These are phyloP conservation scores for Propithecus deckenii DNA, from an alignment of 2,797 vertebrate genomes.

Conservation along the genomic window DNA sequence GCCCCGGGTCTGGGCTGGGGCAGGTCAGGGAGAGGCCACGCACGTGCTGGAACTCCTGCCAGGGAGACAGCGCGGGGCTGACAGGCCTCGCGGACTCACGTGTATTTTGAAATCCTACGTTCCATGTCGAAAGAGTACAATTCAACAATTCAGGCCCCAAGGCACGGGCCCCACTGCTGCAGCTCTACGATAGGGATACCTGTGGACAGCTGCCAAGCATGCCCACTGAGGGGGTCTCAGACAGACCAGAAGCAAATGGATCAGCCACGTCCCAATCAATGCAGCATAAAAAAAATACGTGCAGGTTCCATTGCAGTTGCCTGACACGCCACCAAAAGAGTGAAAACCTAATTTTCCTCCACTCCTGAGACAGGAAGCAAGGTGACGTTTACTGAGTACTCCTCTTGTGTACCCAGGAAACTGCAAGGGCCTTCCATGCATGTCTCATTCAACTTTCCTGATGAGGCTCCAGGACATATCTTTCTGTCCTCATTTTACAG, in stretches of 20 bases:
- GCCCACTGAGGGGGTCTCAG: neutral
- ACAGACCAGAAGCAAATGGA: fast-evolving
- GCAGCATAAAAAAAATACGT: fast-evolving
- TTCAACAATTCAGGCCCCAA: neutral
- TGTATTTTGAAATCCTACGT: neutral
- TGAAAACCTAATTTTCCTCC: neutral
- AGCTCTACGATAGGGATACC: neutral
- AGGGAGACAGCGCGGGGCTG: fast-evolving
- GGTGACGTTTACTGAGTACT: fast-evolving
- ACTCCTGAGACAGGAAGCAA: fast-evolving
- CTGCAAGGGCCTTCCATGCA: fast-evolving
- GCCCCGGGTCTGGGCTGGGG: neutral
- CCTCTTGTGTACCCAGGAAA: fast-evolving
- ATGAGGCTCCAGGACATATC: neutral
- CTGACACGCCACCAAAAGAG: too few relatives aligned
- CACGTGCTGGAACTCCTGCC: fast-evolving
- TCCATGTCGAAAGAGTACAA: neutral
- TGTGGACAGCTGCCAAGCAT: fast-evolving
- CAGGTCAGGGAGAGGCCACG: neutral
- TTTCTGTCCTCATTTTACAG: neutral
- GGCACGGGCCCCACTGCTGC: too few relatives aligned
- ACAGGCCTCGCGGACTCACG: fast-evolving
- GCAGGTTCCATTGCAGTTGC: neutral
- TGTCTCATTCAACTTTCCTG: too few relatives aligned
- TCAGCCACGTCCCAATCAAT: fast-evolving